These are phyloP conservation scores for Probosciger aterrimus DNA, from an alignment of 2,113 vertebrate species.

Conservation along the genomic window DNA sequence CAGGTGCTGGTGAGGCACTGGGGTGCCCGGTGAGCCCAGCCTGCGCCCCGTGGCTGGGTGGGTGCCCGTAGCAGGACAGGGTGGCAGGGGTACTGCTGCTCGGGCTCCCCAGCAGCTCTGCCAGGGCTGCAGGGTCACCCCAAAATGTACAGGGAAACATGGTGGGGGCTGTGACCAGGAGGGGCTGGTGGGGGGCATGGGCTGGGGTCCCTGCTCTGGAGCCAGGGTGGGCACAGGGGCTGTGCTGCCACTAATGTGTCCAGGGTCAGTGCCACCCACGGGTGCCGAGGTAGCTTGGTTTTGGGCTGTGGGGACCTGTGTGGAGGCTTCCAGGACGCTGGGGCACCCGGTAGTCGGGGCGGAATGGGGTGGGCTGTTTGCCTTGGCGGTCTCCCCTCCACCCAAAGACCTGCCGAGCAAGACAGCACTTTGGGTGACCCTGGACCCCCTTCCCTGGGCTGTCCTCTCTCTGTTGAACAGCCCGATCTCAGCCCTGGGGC, in stretches of 20 bases:
- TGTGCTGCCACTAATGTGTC: not conserved
- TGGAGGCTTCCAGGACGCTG: accelerated
- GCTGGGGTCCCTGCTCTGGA: not conserved
- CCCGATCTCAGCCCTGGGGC: not conserved
- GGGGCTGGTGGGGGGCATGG: accelerated
- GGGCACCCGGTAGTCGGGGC: accelerated
- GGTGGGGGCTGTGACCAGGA: accelerated
- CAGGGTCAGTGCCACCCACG: not conserved
- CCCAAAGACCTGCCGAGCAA: not conserved
- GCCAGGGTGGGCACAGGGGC: not conserved
- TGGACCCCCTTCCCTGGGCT: not conserved
- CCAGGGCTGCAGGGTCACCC: not conserved
- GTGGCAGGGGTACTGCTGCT: not conserved
- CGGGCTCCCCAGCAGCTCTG: accelerated
- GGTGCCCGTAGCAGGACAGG: not conserved
- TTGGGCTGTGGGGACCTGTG: not conserved
- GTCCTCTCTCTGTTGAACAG: accelerated
- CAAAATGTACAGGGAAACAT: not conserved
- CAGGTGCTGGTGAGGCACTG: not conserved
- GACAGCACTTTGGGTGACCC: not conserved
- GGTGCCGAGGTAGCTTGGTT: not conserved
- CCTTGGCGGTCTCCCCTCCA: not conserved
- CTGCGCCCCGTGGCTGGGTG: not conserved
- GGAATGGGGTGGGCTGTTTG: not conserved
- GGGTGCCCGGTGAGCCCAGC: not conserved